phyloP scores from a whole-genome alignment of 2,797 vertebrate genomes.

The Epinephelus malabaricus region DNA sequence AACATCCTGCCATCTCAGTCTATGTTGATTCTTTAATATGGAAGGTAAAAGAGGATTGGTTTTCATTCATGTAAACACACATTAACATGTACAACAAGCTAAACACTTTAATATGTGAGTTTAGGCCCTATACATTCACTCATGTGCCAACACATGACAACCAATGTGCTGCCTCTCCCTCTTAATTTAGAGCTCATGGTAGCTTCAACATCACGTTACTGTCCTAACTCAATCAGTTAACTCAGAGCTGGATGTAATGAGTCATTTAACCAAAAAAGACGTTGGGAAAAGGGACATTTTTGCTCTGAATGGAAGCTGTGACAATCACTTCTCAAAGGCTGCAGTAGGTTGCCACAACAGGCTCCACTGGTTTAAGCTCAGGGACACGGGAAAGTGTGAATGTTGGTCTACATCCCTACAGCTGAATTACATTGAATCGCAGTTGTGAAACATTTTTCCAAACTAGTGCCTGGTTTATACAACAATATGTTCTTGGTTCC shows the following conservation, averaged over 20 bases:
- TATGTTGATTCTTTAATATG: background rate
- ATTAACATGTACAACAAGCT: background rate
- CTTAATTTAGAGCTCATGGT: slow-evolving; percentile 37
- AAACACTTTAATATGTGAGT: background rate
- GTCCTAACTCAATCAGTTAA: slow-evolving; percentile 32
- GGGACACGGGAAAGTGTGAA: background rate
- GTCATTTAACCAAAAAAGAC: background rate
- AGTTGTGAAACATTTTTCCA: no score
- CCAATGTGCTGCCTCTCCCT: background rate
- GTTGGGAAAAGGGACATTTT: background rate
- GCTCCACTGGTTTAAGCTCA: background rate
- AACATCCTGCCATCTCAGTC: no score
- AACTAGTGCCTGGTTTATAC: no score
- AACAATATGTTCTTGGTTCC: no score
- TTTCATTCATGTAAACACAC: background rate
- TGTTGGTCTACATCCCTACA: background rate
- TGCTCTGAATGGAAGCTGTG: background rate
- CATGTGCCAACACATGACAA: slow-evolving; percentile 10
- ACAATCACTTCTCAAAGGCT: background rate
- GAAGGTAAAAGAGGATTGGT: no score
- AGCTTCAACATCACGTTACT: slow-evolving; percentile 20
- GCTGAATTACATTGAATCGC: background rate
- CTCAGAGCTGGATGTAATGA: background rate
- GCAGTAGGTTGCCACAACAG: background rate
- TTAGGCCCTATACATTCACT: background rate